Evolutionary conservation across 2,888 invertebrate species (phyloP).

Genomic region (Thera obeliscata): DNA sequence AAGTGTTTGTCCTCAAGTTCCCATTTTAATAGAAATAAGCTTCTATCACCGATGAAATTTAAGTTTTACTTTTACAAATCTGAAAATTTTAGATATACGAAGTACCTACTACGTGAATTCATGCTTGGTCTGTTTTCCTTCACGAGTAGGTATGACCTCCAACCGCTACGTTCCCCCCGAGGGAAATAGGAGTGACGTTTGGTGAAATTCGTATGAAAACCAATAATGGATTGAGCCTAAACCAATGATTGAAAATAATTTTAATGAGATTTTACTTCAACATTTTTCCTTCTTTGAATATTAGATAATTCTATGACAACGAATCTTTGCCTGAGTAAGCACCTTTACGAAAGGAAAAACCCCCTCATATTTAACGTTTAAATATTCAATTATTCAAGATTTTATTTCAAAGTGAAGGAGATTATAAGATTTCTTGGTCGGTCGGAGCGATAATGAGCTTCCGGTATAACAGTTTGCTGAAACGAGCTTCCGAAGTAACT

Average conservation of each 20-base stretch:
- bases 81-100: too few species aligned
- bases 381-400: constrained; percentile 77
- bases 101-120: too few species aligned
- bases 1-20: too few species aligned
- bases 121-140: constrained; percentile 1
- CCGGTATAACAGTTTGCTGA: constrained; percentile 74
- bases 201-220: constrained; percentile 11
- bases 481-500: constrained; percentile 63
- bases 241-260: constrained; percentile 8
- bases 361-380: constrained; percentile 53
- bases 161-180: neutral
- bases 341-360: constrained; percentile 42
- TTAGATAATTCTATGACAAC: neutral
- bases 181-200: constrained; percentile 8
- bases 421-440: constrained; percentile 78
- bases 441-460: constrained; percentile 80
- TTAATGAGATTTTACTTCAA: neutral
- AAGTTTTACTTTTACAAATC: too few species aligned
- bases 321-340: constrained; percentile 1
- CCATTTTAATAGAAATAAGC: too few species aligned
- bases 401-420: constrained; percentile 75
- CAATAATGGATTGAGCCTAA: constrained; percentile 12
- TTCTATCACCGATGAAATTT: too few species aligned
- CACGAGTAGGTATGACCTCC: neutral
- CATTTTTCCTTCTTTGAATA: neutral